Percentiles rank a stretch among this genome's conserved stretches.
Evolutionary conservation across 2,113 vertebrate genomes (phyloP).

Genomic region (Eudyptes chrysolophus): DNA sequence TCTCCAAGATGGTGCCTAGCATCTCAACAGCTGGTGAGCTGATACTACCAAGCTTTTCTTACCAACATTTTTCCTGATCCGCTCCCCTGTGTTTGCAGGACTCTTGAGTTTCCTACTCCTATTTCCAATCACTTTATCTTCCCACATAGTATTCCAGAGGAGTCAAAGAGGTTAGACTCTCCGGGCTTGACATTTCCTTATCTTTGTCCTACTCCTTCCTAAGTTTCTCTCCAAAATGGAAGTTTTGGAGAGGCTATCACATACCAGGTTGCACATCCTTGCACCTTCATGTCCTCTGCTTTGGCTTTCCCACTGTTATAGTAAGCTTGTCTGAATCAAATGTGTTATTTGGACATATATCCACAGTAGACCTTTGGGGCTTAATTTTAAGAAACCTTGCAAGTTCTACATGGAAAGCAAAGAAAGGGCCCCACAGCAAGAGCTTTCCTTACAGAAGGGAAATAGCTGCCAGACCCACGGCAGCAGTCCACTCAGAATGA

Average conservation of each 20-base stretch:
- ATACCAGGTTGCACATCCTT: neutral
- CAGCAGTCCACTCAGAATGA: neutral
- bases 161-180: neutral
- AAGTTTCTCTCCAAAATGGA: neutral
- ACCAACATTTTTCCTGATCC: neutral
- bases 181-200: neutral
- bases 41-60: neutral
- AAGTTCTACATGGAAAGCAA: neutral
- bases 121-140: neutral
- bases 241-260: neutral
- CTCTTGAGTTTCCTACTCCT: neutral
- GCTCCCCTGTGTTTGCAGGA: neutral
- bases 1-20: neutral
- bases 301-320: neutral
- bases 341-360: neutral
- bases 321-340: neutral
- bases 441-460: neutral
- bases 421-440: neutral
- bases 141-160: neutral
- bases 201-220: neutral
- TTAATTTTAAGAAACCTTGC: neutral
- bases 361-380: neutral
- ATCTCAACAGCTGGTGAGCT: neutral
- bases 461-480: neutral
- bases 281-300: neutral